These are phyloP conservation scores for Urocyon cinereoargenteus DNA, from an alignment of 2,797 vertebrate species.

Conservation along the genomic window DNA sequence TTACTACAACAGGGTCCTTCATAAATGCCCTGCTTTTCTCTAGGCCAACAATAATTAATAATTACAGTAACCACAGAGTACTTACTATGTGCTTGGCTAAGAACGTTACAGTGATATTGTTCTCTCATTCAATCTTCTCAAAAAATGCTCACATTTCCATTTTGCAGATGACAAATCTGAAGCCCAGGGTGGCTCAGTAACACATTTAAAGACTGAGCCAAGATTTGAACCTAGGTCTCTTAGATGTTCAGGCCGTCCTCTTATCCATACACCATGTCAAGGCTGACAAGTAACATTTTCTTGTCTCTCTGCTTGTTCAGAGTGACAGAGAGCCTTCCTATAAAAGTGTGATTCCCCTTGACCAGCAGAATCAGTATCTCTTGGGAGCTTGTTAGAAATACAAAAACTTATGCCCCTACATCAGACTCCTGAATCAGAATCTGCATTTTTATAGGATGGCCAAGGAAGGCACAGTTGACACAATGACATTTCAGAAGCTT, in stretches of 20 bases:
- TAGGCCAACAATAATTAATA: background rate
- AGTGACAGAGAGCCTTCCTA: background rate
- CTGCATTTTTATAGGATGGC: background rate
- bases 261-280: background rate
- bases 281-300: background rate
- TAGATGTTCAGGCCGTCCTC: background rate
- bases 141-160: background rate
- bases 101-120: background rate
- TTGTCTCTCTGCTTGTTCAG: background rate
- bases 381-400: background rate
- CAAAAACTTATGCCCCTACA: background rate
- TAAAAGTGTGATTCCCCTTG: background rate
- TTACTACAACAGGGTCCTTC: background rate
- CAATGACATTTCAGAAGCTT: background rate
- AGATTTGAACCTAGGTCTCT: background rate
- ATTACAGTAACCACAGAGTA: background rate
- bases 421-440: background rate
- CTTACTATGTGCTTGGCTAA: background rate
- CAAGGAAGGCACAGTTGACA: background rate
- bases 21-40: background rate
- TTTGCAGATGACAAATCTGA: background rate
- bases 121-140: background rate
- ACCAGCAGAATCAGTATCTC: background rate
- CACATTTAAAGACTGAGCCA: background rate
- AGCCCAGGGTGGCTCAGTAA: background rate